Conservation (phyloP, 2,888 invertebrate genomes). For the Caenorhabditis becei region DNA sequence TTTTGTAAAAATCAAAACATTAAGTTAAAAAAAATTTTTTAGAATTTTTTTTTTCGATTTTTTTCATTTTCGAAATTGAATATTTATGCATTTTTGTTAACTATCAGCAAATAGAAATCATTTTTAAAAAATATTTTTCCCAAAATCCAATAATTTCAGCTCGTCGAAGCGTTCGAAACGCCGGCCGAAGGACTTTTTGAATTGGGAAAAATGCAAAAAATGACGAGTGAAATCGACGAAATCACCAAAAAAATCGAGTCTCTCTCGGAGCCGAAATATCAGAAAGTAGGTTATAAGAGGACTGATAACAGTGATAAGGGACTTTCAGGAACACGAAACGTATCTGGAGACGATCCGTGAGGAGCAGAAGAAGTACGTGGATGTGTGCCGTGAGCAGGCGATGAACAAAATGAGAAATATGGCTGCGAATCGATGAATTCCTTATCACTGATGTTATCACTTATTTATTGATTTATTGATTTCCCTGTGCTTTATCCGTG, state of each 20-base stretch:
- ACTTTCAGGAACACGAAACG: conserved; percentile 64
- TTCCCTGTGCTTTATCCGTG: too few species aligned
- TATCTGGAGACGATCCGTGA: conserved; percentile 59
- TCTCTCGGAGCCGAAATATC: conserved; percentile 56
- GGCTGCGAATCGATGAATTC: conserved; percentile 44
- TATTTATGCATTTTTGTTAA: too few species aligned
- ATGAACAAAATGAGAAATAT: conserved; percentile 64
- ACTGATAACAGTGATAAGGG: neutral
- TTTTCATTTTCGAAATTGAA: too few species aligned
- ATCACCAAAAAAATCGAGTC: conserved; percentile 54
- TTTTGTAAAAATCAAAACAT: too few species aligned
- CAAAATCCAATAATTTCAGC: conserved; percentile 37
- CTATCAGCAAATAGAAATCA: too few species aligned
- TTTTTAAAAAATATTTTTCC: neutral
- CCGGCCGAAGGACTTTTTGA: conserved; percentile 69
- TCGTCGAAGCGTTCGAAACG: conserved; percentile 70
- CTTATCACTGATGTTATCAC: too few species aligned
- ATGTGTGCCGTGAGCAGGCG: conserved; percentile 65
- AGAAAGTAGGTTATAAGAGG: conserved; percentile 27
- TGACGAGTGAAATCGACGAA: conserved; percentile 53
- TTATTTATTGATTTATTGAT: too few species aligned
- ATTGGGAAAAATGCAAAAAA: conserved; percentile 64
- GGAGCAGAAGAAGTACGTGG: conserved; percentile 67
- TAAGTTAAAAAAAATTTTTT: too few species aligned
- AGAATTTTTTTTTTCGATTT: too few species aligned